Evolutionary conservation across 2,888 invertebrate genomes (phyloP), one percentile per base, ranked within the genome.

Genomic region (Synergus gifuensis): DNA sequence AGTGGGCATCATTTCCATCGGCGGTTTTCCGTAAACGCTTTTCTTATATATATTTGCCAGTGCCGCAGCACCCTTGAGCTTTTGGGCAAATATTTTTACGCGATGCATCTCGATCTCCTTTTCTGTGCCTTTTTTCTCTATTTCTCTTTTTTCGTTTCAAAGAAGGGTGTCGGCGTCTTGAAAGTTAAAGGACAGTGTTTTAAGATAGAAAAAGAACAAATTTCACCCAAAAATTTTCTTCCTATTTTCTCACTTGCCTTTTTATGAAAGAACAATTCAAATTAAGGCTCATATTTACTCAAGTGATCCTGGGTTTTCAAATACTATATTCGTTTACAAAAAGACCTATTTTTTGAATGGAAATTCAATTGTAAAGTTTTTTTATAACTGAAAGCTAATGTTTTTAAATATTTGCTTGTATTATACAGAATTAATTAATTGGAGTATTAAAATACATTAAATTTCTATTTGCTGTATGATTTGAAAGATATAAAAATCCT

Each of bases 1-100:
- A 67, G 76, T 82, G 78, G 79, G 80, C 83, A 81, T 86, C 83
- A 54, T 84, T 80, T 79, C 79, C 80, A 44, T 79, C 79, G 58
- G 73, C 81, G 83, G 82, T 81, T 82, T 76, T 67, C 54, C 73
- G 12, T 54, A 73, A 73, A 73, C 73, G 73, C 4, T 73, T 40
- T n/a, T 36, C 49, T 36, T 54, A 49, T 69, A 36, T 7, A 49
- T 69, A 73, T 73, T 73, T 73, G 54, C 36, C 73, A 73, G 36
- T 73, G 16, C 73, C 54, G 54, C 4, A 36, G 49, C 73, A 54
- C 54, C 73, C 73, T 73, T 58, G 58, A 73, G 73, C 73, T 73
- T 73, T n/a, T 40, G 54, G 73, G 54, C 73, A 73, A 73, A 73
- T 73, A 73, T 73, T 49, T 73, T 73, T 49, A 54, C 28, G 62